phyloP scores from a whole-genome alignment of 2,888 invertebrate species.

The Temnothorax ravouxi region DNA sequence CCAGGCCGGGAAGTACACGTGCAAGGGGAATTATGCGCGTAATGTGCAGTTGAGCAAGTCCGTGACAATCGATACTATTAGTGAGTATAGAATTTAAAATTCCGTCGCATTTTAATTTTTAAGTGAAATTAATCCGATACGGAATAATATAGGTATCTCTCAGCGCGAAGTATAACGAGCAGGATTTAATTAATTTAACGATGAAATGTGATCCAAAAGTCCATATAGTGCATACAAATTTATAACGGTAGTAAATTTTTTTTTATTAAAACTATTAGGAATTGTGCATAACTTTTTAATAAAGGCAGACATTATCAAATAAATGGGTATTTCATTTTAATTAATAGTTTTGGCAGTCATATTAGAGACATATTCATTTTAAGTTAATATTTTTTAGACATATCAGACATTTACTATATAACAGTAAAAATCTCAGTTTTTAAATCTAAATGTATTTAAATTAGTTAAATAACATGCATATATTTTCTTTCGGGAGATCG shows the following conservation, averaged over 20 bases:
- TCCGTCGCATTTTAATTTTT: background rate
- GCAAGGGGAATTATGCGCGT: slow-evolving; percentile 93
- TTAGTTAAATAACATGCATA: background rate
- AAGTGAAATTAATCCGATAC: slow-evolving; percentile 2
- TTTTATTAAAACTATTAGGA: slow-evolving; percentile 5
- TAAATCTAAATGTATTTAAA: background rate
- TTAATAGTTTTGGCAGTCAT: background rate
- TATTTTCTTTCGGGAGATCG: background rate
- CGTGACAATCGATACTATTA: slow-evolving; percentile 91
- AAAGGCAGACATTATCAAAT: background rate
- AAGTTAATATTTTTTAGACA: background rate
- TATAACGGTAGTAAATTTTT: background rate
- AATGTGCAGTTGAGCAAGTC: slow-evolving; percentile 90
- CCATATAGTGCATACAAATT: background rate
- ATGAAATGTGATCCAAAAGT: background rate
- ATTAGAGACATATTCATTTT: background rate
- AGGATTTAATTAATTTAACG: slow-evolving; percentile 16
- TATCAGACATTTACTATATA: background rate
- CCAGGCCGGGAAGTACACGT: slow-evolving; percentile 94
- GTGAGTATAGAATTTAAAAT: slow-evolving; percentile 86
- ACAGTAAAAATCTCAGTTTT: background rate
- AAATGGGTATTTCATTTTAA: background rate
- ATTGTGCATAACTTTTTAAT: background rate
- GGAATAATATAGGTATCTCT: background rate
- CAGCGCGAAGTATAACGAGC: background rate